Percentiles rank a stretch among this genome's conserved stretches.
These are phyloP conservation scores for Rotaria magnacalcarata DNA, from an alignment of 2,888 invertebrate species.

Conservation along the genomic window DNA sequence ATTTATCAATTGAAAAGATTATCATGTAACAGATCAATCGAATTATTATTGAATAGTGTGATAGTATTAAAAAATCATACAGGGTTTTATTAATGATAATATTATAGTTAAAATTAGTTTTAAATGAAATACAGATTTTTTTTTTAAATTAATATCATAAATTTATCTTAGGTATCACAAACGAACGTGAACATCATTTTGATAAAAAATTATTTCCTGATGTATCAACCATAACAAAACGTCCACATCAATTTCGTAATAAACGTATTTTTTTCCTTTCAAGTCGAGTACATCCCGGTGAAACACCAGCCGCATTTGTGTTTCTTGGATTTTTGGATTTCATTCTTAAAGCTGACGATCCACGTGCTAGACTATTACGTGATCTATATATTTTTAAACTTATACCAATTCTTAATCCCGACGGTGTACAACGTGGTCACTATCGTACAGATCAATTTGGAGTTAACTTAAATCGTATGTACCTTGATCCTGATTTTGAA, in stretches of 20 bases:
- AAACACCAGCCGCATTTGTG: conserved; percentile 83
- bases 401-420: conserved; percentile 83
- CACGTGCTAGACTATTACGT: conserved; percentile 70
- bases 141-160: not conserved
- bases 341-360: conserved; percentile 71
- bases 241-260: conserved; percentile 41
- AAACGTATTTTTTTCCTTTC: conserved; percentile 74
- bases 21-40: too few relatives aligned
- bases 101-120: too few relatives aligned
- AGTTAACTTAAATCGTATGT: conserved; percentile 44
- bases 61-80: too few relatives aligned
- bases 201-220: conserved; percentile 35
- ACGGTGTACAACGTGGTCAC: conserved; percentile 79
- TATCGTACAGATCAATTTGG: conserved; percentile 62
- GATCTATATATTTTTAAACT: conserved; percentile 74
- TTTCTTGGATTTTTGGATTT: conserved; percentile 80
- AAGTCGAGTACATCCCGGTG: conserved; percentile 84
- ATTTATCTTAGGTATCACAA: conserved; percentile 1
- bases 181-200: conserved; percentile 38
- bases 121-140: too few relatives aligned
- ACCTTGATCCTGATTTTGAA: conserved; percentile 68
- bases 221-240: not conserved
- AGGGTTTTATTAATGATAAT: too few relatives aligned
- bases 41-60: too few relatives aligned
- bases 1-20: too few relatives aligned